Percentiles rank a stretch among this genome's conserved stretches.
Conservation (phyloP, 2,888 invertebrate species). For the Hoplodrina blanda region DNA sequence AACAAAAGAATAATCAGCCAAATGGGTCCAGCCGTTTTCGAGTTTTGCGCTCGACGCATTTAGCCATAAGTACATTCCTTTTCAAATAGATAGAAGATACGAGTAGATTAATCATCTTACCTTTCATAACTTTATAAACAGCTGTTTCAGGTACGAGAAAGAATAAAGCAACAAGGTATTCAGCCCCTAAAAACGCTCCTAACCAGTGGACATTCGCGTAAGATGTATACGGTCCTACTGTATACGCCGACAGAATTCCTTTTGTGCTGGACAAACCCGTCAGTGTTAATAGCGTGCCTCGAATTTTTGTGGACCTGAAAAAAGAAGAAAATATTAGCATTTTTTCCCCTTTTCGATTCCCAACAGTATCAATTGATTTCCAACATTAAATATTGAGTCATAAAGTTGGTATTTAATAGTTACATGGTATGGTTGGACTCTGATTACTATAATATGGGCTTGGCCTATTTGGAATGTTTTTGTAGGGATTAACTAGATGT, state of each 20-base stretch:
- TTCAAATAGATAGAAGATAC: too few species aligned
- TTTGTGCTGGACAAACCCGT: slow-evolving; percentile 66
- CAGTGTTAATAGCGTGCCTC: slow-evolving; percentile 70
- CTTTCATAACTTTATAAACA: slow-evolving; percentile 69
- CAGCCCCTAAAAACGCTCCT: slow-evolving; percentile 49
- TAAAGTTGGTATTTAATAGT: too few species aligned
- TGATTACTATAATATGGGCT: too few species aligned
- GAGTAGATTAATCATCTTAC: slow-evolving; percentile 53
- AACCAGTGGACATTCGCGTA: slow-evolving; percentile 64
- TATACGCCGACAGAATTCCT: slow-evolving; percentile 66
- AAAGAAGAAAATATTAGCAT: neutral
- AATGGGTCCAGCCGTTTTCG: too few species aligned
- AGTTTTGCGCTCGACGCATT: too few species aligned
- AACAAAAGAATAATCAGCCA: too few species aligned
- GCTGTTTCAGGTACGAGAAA: slow-evolving; percentile 73
- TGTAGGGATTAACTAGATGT: too few species aligned
- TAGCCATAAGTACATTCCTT: too few species aligned
- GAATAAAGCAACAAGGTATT: slow-evolving; percentile 56
- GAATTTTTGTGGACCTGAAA: slow-evolving; percentile 72
- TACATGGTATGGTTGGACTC: too few species aligned
- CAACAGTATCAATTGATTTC: too few species aligned
- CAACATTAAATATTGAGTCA: too few species aligned
- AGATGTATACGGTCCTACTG: slow-evolving; percentile 67
- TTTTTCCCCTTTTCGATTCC: neutral
- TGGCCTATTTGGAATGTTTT: too few species aligned